These are phyloP conservation scores for Tortricodes alternella DNA, from an alignment of 2,888 invertebrate genomes.

Conservation along the genomic window DNA sequence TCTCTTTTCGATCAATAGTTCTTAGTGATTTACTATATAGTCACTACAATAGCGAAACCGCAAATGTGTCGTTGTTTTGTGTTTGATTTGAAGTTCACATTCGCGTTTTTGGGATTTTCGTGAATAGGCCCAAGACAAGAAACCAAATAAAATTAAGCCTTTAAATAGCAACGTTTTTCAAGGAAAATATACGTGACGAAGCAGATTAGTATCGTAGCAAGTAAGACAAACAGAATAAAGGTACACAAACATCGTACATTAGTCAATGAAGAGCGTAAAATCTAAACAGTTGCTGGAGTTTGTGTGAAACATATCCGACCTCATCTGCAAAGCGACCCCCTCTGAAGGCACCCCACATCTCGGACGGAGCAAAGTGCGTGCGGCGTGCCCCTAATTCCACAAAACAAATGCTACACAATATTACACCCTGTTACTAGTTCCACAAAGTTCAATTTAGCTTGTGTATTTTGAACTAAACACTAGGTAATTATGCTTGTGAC, in stretches of 20 bases:
- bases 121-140: background rate
- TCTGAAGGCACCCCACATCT: slow-evolving; percentile 18
- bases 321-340: slow-evolving; percentile 18
- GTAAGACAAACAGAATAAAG: background rate
- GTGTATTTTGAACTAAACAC: background rate
- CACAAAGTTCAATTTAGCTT: background rate
- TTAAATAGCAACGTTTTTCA: background rate
- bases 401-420: background rate
- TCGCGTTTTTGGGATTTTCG: too few relatives aligned
- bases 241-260: background rate
- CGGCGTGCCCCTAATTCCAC: slow-evolving; percentile 13
- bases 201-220: background rate
- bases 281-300: slow-evolving; percentile 15
- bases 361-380: slow-evolving; percentile 15
- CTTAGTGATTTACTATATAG: too few relatives aligned
- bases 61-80: too few relatives aligned
- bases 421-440: background rate
- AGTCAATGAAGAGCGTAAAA: slow-evolving; percentile 9
- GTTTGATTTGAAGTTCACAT: too few relatives aligned
- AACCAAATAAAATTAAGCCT: background rate
- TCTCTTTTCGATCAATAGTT: too few relatives aligned
- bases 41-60: too few relatives aligned
- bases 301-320: slow-evolving; percentile 21
- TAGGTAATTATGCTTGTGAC: slow-evolving; percentile 22
- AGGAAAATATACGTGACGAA: background rate